Evolutionary conservation across 2,113 vertebrate genomes (phyloP), one percentile per base, ranked within the genome.

Genomic region (Motacilla alba): DNA sequence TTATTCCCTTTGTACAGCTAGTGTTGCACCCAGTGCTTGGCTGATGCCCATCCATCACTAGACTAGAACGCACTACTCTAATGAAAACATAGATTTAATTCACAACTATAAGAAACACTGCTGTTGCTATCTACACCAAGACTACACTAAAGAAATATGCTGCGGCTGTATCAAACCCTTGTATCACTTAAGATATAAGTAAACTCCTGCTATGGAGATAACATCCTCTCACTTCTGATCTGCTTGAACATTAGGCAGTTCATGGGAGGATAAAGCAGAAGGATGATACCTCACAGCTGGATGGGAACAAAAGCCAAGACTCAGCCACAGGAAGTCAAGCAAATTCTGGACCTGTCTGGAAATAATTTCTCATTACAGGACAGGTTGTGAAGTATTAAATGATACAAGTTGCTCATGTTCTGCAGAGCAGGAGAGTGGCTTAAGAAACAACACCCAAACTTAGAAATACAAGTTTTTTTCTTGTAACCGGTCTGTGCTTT

Each of bases 251-350:
- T 49, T 24, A 82, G 62, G 55, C 28, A 83, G 66, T 63, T 74
- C 62, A 39, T 3, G 19, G 19, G 58, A 89, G 62, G 70, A 76
- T 49, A 87, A 74, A 56, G 78, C 66, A 89, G 56, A 92, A 24
- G 66, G 58, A 84, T 74, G 75, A 92, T 52, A 82, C 22, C 73
- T 91, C 87, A 53, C 94, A 96, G 93, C 74, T 76, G 66, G 83
- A 79, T 22, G 37, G 39, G 46, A 95, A 72, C 46, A 78, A 72
- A 80, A 82, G 73, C 39, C 2, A 0, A 47, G 68, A 87, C 47
- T 68, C 69, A 94, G 70, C 68, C 69, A 63, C 41, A 63, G 77
- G 73, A 93, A 95, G 60, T 33, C 55, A 83, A 69, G 68, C 16
- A 74, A 70, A 74, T n/a, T 55, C 77, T 78, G 37, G 43, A 90